Percentiles rank a stretch among this genome's conserved stretches.
Conservation (phyloP, 2,888 invertebrate species). For the Notodonta dromedarius region DNA sequence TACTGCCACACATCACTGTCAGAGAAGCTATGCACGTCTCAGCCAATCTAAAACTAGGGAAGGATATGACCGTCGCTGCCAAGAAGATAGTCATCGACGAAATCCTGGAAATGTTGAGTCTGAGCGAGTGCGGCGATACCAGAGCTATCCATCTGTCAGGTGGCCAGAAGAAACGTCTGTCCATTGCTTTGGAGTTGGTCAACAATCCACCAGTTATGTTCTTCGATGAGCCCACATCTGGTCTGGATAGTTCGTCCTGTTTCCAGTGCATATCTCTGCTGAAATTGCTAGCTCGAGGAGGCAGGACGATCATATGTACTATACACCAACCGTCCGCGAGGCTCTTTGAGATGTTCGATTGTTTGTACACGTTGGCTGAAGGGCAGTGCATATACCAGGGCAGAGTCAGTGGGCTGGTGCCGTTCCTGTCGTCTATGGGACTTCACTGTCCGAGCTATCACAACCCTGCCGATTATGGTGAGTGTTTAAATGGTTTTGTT, state of each 20-base stretch:
- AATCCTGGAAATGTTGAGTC: slow-evolving; percentile 92
- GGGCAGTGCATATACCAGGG: slow-evolving; percentile 98
- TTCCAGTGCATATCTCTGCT: slow-evolving; percentile 95
- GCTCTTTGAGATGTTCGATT: slow-evolving; percentile 97
- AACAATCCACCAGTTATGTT: slow-evolving; percentile 99
- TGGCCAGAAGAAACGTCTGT: slow-evolving; percentile 95
- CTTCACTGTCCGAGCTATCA: slow-evolving; percentile 97
- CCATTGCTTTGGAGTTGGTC: slow-evolving; percentile 96
- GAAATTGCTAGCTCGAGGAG: slow-evolving; percentile 93
- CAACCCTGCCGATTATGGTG: slow-evolving; percentile 98
- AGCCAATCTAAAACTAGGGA: slow-evolving; percentile 95
- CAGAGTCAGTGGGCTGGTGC: slow-evolving; percentile 91
- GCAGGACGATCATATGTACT: slow-evolving; percentile 96
- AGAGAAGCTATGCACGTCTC: slow-evolving; percentile 97
- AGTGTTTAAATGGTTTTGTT: slow-evolving; percentile 40
- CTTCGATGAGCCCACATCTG: slow-evolving; percentile 97
- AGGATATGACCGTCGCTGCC: slow-evolving; percentile 88
- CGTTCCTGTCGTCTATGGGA: slow-evolving; percentile 93
- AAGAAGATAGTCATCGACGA: slow-evolving; percentile 93
- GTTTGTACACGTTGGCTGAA: slow-evolving; percentile 95
- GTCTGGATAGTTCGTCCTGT: slow-evolving; percentile 97
- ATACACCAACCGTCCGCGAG: slow-evolving; percentile 98
- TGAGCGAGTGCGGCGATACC: slow-evolving; percentile 91
- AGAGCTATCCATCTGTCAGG: slow-evolving; percentile 93
- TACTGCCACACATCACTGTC: slow-evolving; percentile 95